Base-by-base conservation (phyloP, 2,888 invertebrate species). In the Drosophila rellima region DNA sequence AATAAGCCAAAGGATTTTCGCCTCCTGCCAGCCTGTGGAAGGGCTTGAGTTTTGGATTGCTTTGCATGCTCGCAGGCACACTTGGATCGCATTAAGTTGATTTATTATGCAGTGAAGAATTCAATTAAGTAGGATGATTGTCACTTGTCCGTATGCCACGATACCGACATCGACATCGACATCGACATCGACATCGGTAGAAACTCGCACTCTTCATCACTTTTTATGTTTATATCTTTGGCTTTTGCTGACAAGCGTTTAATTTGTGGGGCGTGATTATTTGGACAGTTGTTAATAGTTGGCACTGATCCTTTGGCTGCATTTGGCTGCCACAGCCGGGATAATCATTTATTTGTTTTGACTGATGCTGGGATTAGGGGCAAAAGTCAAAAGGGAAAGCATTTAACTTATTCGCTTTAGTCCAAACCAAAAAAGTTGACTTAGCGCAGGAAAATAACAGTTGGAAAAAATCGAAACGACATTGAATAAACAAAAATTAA, bases 81-180 rank as follows among this genome's bases (percentile, higher is more conserved):
- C 87, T 91, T 86, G 90, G 87, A 78, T 88, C 83, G 90, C 88
- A 89, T 90, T 89, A 89, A 90, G 89, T 90, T 91, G 91, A 91
- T 91, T 91, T 91, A 91, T 91, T 91, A 91, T 91, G 88, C 90
- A 81, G 82, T 79, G 65, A 84, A 88, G 90, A 91, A 91, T 91
- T 91, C 91, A 91, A 91, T 91, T 91, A 91, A 90, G 89, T 82
- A 83, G 82, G 89, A 91, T 91, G 91, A 91, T 91, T 91, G 91
- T 91, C 91, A 91, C 91, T 91, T 91, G 90, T 90, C 91, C 91
- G 86, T 91, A 91, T 91, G 91, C 85, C 90, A 73, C 68, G 74
- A 91, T 79, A 73, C 35, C n/a, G 10, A 11, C 60, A 55, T 35
- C 64, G 65, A 55, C 50, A 60, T 64, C 64, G 54, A 61, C 68